Conservation (phyloP, 2,888 invertebrate genomes). For the Drosophila rubida region DNA sequence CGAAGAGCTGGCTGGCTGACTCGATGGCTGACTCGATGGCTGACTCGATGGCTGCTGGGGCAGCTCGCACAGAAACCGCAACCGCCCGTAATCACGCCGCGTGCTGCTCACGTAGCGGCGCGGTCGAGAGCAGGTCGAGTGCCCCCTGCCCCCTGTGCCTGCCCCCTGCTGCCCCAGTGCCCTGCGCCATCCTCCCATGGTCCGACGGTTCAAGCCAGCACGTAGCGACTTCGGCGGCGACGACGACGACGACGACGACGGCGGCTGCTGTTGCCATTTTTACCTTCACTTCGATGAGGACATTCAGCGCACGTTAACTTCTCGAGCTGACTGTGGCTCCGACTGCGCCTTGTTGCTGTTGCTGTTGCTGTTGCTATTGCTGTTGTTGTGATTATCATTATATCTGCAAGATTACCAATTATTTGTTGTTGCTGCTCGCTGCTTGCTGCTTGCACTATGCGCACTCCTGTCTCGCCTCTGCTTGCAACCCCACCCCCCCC, state of each 20-base stretch:
- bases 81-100: conserved; percentile 72
- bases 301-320: conserved; percentile 75
- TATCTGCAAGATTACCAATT: conserved; percentile 77
- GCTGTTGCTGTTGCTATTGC: conserved; percentile 30
- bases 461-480: conserved; percentile 45
- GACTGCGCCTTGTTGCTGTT: conserved; percentile 25
- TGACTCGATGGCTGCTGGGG: no score
- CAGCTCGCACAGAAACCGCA: conserved; percentile 43
- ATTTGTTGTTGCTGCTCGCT: conserved; percentile 62
- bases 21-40: no score
- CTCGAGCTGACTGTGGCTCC: conserved; percentile 33
- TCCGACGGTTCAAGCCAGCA: conserved; percentile 29
- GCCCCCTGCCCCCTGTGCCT: conserved; percentile 18
- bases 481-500: no score
- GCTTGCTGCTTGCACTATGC: conserved; percentile 53
- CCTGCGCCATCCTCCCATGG: conserved; percentile 3
- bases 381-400: conserved; percentile 75
- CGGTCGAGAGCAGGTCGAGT: conserved; percentile 56
- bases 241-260: no score
- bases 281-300: conserved; percentile 77
- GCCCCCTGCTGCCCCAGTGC: not conserved
- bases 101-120: conserved; percentile 75
- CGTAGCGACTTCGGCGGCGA: conserved; percentile 45
- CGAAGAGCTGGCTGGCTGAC: conserved; percentile 11
- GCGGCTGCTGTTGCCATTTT: conserved; percentile 57